phyloP scores from a whole-genome alignment of 1,140 invertebrate species.

The Drosophila nigromelanica region DNA sequence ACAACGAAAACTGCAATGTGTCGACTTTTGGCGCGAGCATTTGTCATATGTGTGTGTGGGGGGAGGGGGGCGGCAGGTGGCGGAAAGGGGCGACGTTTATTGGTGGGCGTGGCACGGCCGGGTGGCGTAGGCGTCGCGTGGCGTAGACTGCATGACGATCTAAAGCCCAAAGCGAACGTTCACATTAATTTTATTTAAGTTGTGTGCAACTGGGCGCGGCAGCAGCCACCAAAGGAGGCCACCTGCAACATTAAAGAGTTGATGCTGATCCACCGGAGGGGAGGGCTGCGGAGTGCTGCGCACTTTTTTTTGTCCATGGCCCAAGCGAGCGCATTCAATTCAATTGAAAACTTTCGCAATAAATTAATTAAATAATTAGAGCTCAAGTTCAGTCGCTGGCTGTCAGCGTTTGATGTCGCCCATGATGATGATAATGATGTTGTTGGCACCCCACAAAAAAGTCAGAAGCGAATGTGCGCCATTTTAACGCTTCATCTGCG shows the following conservation, averaged over 20 bases:
- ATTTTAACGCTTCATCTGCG: slow-evolving; percentile 73
- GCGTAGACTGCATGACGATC: slow-evolving; percentile 80
- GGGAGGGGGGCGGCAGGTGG: not conserved
- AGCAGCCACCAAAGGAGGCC: slow-evolving; percentile 56
- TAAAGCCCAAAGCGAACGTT: slow-evolving; percentile 26
- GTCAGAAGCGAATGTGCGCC: slow-evolving; percentile 40
- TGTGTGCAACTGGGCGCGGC: slow-evolving; percentile 75
- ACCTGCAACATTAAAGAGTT: slow-evolving; percentile 61
- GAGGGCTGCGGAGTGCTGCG: not conserved
- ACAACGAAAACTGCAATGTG: slow-evolving; percentile 64
- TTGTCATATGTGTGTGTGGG: slow-evolving; percentile 47
- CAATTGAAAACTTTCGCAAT: slow-evolving; percentile 74
- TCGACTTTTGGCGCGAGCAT: slow-evolving; percentile 50
- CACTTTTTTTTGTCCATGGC: slow-evolving; percentile 1
- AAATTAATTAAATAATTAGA: slow-evolving; percentile 81
- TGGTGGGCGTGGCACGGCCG: slow-evolving; percentile 28
- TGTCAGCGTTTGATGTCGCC: slow-evolving; percentile 53
- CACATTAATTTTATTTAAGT: slow-evolving; percentile 67
- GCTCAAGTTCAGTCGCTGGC: slow-evolving; percentile 66
- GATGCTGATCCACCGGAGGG: slow-evolving; percentile 1
- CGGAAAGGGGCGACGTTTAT: slow-evolving; percentile 2
- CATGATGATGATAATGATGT: slow-evolving; percentile 40
- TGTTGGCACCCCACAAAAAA: slow-evolving; percentile 32
- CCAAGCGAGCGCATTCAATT: slow-evolving; percentile 47
- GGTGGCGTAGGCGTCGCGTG: slow-evolving; percentile 69